Percentiles rank a stretch among this genome's conserved stretches.
phyloP scores from a whole-genome alignment of 2,113 vertebrate species.

The Calidris pygmaea region DNA sequence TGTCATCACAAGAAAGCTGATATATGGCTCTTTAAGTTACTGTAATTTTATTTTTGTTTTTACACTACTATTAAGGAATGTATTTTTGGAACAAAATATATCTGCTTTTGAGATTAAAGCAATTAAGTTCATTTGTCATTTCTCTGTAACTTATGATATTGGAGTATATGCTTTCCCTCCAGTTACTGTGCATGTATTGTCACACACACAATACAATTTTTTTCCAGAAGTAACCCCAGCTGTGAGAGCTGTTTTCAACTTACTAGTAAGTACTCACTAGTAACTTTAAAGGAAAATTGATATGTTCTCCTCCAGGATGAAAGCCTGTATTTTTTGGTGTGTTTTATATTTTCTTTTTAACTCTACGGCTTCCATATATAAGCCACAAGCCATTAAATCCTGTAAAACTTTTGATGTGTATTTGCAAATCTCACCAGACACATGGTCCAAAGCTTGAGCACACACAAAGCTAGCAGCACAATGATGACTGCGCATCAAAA shows the following conservation, averaged over 20 bases:
- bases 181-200: background rate
- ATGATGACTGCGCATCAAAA: background rate
- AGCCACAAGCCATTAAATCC: background rate
- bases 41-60: background rate
- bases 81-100: background rate
- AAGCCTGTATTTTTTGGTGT: background rate
- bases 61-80: background rate
- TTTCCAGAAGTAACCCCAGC: background rate
- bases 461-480: background rate
- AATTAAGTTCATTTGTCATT: background rate
- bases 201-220: background rate
- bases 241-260: background rate
- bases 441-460: background rate
- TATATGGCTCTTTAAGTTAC: background rate
- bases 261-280: background rate
- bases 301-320: background rate
- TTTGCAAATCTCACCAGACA: background rate
- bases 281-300: background rate
- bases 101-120: background rate
- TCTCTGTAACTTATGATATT: background rate
- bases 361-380: background rate
- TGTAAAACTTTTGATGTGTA: background rate
- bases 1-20: background rate
- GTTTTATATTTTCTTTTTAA: background rate
- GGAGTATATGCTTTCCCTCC: background rate